Evolutionary conservation across 2,888 invertebrate species (phyloP).

Genomic region (Molanna angustata): DNA sequence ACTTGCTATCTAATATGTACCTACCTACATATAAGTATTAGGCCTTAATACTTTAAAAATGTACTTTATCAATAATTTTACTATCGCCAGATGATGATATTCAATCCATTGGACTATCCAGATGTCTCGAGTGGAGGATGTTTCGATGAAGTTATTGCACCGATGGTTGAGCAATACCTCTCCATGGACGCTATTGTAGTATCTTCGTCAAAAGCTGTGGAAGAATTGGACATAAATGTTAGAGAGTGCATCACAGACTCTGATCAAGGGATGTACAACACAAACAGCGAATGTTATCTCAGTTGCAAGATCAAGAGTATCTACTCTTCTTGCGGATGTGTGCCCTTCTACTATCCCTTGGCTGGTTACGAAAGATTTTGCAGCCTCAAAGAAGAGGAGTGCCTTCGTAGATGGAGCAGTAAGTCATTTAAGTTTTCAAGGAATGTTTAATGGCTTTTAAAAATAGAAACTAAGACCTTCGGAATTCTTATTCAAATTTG

Average conservation of each 20-base stretch:
- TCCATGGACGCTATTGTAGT: slow-evolving; percentile 21
- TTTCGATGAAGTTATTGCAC: slow-evolving; percentile 37
- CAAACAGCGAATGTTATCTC: slow-evolving; percentile 58
- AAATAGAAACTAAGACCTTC: too few species aligned
- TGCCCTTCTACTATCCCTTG: slow-evolving; percentile 56
- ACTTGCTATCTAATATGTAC: too few species aligned
- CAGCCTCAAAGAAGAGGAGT: slow-evolving; percentile 52
- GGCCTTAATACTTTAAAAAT: too few species aligned
- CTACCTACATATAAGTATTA: too few species aligned
- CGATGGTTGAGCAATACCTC: slow-evolving; percentile 37
- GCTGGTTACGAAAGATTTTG: slow-evolving; percentile 47
- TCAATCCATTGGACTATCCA: slow-evolving; percentile 58
- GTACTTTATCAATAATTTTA: too few species aligned
- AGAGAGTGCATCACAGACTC: slow-evolving; percentile 59
- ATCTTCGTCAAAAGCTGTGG: slow-evolving; percentile 46
- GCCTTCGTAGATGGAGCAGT: slow-evolving; percentile 43
- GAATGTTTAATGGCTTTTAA: too few species aligned
- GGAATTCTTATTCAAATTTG: too few species aligned
- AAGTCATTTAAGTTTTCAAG: too few species aligned
- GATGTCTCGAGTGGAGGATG: slow-evolving; percentile 57
- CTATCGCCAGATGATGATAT: slow-evolving; percentile 52
- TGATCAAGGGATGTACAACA: slow-evolving; percentile 51
- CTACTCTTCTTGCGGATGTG: slow-evolving; percentile 52
- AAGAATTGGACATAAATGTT: slow-evolving; percentile 44
- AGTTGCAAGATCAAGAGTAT: slow-evolving; percentile 56